Base-by-base conservation (phyloP, 2,888 invertebrate genomes). In the Papilio elwesi region DNA sequence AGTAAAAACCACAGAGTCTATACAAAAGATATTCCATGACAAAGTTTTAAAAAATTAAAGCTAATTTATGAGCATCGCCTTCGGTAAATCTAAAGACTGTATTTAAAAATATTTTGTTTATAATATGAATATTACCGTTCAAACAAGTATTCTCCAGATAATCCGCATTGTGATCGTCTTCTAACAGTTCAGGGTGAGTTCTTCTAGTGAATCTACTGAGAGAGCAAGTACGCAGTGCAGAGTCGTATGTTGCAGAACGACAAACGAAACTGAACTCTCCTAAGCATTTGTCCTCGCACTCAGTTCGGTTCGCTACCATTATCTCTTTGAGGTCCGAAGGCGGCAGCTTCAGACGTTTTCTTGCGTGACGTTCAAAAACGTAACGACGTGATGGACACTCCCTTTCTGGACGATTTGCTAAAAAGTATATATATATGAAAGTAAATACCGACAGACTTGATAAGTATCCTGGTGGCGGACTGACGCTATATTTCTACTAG, bases 91-190 rank as follows among this genome's bases (percentile, higher is more conserved):
- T 4, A 43, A 9, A 43, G 6, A 6, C 6, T 43, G 9, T 6
- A 43, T 43, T 43, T 43, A 9, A 43, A 43, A 43, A 9, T 6
- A 43, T 43, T 43, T 43, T 0, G 43, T 43, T 6, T 43, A 3
- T 4, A 6, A 43, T 43, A 43, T 70, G 2, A 43, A 57, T 11
- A n/a, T 80, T 94, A 98, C 98, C 97, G 84, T 97, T 97, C 12
- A 98, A 91, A 86, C 98, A 98, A 65, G 98, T 97, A 83, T 98
- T 98, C 93, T 98, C 98, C 82, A 98, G 93, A 87, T 98, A 98
- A 86, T 98, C 98, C 0, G 97, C 96, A 85, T 97, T 97, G 2
- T 97, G 96, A 85, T 98, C 97, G 81, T 98, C 97, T 87, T 97
- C 97, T 65, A 98, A 90, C 12, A 97, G 90, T 81, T 97, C 97